phyloP scores from a whole-genome alignment of 2,113 vertebrate species.

The Genyomyrus donnyi region DNA sequence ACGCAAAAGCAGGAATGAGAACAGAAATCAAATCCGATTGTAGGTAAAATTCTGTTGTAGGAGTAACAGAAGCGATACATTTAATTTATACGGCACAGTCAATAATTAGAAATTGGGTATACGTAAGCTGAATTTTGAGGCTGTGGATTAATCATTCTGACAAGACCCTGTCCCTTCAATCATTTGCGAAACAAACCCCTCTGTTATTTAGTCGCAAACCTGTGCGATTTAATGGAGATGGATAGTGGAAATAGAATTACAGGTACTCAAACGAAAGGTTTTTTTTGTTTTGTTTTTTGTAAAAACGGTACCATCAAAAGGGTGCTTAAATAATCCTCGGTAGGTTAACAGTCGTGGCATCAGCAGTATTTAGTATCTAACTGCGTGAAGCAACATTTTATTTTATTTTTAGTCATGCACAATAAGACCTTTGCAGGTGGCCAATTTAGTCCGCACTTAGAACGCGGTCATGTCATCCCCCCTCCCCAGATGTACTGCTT shows the following conservation, averaged over 20 bases:
- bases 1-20: background rate
- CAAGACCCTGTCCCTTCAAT: background rate
- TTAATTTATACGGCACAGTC: background rate
- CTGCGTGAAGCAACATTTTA: background rate
- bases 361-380: background rate
- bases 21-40: background rate
- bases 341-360: background rate
- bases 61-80: background rate
- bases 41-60: background rate
- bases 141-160: conserved; percentile 6
- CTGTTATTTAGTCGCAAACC: background rate
- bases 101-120: conserved; percentile 9
- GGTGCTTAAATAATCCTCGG: background rate
- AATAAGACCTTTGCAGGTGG: background rate
- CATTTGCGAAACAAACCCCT: background rate
- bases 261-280: background rate
- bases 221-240: background rate
- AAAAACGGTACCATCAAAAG: background rate
- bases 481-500: background rate
- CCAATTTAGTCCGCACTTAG: background rate
- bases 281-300: background rate
- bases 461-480: background rate
- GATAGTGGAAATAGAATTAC: conserved; percentile 7
- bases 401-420: background rate
- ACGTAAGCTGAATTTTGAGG: conserved; percentile 1